Evolutionary conservation across 2,113 vertebrate species (phyloP).

Genomic region (Ranitomeya imitator): DNA sequence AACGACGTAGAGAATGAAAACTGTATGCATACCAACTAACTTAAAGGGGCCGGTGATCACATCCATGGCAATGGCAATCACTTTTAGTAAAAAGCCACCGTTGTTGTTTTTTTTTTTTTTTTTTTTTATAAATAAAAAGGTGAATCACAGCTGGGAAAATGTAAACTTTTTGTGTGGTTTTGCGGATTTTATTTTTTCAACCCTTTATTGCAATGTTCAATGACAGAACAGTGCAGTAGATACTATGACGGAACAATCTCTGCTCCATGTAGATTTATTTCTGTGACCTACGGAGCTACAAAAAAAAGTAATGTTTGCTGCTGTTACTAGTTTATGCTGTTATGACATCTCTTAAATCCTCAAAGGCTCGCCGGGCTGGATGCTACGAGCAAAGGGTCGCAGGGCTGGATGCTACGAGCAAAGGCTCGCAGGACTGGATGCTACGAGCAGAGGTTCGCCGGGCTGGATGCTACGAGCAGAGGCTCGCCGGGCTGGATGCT

Average conservation of each 20-base stretch:
- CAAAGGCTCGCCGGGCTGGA: not conserved
- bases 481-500: not conserved
- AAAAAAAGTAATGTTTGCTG: constrained; percentile 80
- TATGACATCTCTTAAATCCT: constrained; percentile 68
- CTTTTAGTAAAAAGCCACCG: constrained; percentile 70
- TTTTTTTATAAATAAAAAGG: constrained; percentile 74
- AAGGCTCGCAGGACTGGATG: no score
- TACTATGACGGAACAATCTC: constrained; percentile 77
- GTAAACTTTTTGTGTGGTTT: constrained; percentile 68
- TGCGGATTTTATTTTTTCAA: constrained; percentile 74
- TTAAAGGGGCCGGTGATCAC: constrained; percentile 79
- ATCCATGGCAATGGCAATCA: constrained; percentile 77
- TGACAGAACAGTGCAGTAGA: constrained; percentile 79
- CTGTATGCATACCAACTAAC: constrained; percentile 94
- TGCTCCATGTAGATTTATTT: constrained; percentile 80
- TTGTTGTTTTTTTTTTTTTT: no score
- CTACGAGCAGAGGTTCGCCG: no score
- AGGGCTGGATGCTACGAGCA: no score
- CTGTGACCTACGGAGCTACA: constrained; percentile 80
- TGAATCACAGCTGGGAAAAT: constrained; percentile 79
- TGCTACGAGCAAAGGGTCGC: not conserved
- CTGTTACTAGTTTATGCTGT: constrained; percentile 74
- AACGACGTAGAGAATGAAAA: constrained; percentile 84
- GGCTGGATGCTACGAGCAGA: no score
- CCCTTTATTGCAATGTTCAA: constrained; percentile 75